Base-by-base conservation (phyloP, 2,888 invertebrate species). In the Lycaena phlaeas region DNA sequence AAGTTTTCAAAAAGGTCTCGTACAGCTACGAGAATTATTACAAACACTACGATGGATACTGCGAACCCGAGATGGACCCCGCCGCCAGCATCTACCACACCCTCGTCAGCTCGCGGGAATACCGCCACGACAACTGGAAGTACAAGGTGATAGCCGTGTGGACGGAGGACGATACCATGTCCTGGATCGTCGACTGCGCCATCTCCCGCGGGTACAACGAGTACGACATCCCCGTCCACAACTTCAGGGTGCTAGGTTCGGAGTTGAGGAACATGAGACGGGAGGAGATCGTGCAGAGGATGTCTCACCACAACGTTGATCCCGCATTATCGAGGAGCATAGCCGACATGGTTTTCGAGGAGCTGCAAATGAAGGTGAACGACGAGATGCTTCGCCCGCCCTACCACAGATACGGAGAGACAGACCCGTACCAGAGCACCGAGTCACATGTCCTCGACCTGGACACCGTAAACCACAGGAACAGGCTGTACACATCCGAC, bases 161-260 rank as follows among this genome's bases (percentile, higher is more conserved):
- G 89, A 84, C 63, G 48, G 81, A 84, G 42, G 82, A 84, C 9
- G 89, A 89, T 57, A 85, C 88, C 27, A 71, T 85, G 41, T 77
- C 85, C 45, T 89, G 88, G 88, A 57, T 86, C 42, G 60, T 77
- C 40, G 78, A 82, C 44, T 70, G 75, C 26, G 71, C 73, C 27
- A 65, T 70, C 4, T 53, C 60, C 44, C 56, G 71, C 54, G 76
- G 78, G 26, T 65, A 66, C 55, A 67, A 67, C 52, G 78, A 81
- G 50, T 71, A 67, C 42, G 76, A 82, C 36, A 61, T 86, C 14
- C 75, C 84, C 2, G 73, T 71, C 48, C 70, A 73, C 52, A 78
- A 81, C 50, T 85, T 86, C 57, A 64, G 65, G 49, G 53, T 85
- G 9, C 60, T 65, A 25, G 86, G 86, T 1, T 45, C 56, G 26